These are phyloP conservation scores for Neogale vison DNA, from an alignment of 2,113 vertebrate species.

Conservation along the genomic window DNA sequence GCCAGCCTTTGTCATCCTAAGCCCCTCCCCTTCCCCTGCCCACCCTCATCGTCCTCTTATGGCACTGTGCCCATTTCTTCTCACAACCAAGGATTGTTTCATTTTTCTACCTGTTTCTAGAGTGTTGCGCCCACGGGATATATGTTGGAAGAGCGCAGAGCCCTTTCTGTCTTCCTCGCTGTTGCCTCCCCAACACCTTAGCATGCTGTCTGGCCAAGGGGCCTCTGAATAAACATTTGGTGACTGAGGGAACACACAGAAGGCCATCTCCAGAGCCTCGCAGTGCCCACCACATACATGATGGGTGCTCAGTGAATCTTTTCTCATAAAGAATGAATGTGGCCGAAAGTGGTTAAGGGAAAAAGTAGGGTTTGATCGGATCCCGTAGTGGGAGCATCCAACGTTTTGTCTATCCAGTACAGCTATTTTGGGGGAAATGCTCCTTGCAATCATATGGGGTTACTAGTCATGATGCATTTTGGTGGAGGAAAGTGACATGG, in stretches of 20 bases:
- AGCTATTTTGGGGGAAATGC: background rate
- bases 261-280: background rate
- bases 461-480: background rate
- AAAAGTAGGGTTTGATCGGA: background rate
- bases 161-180: background rate
- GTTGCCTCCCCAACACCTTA: background rate
- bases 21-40: background rate
- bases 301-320: background rate
- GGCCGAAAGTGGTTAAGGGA: background rate
- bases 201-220: background rate
- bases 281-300: rapidly evolving
- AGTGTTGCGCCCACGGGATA: background rate
- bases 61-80: background rate
- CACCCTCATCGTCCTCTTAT: background rate
- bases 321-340: background rate
- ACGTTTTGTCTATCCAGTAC: background rate
- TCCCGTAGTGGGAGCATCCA: background rate
- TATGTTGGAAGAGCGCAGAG: background rate
- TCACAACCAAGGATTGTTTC: background rate
- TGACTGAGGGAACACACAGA: background rate
- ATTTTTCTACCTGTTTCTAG: background rate
- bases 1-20: background rate
- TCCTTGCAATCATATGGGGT: background rate
- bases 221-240: background rate
- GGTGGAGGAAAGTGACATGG: background rate